Conservation (phyloP, 2,888 invertebrate species). For the Ditylenchus weischeri region DNA sequence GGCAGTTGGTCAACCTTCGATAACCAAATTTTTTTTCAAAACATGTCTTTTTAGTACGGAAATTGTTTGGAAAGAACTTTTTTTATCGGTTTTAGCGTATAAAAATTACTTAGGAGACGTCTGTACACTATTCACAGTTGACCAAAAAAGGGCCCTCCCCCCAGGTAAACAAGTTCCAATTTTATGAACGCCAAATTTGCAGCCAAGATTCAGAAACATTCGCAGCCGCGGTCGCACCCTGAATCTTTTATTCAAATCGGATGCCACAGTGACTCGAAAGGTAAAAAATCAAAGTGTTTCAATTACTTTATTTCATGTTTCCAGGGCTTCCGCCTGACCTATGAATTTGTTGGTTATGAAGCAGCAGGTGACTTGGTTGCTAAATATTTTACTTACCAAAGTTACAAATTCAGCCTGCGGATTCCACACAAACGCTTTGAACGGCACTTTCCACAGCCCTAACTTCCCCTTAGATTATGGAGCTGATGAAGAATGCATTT, state of each 20-base stretch:
- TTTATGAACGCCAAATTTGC: constrained; percentile 10
- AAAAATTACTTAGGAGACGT: too few relatives aligned
- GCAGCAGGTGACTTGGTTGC: not conserved
- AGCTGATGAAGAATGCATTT: constrained; percentile 47
- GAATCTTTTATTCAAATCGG: constrained; percentile 41
- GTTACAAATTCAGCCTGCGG: constrained; percentile 40
- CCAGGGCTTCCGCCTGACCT: constrained; percentile 45
- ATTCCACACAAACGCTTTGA: constrained; percentile 39
- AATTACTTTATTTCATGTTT: too few relatives aligned
- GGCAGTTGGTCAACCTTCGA: too few relatives aligned
- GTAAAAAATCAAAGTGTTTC: too few relatives aligned
- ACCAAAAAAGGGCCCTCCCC: too few relatives aligned
- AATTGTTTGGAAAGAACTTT: too few relatives aligned
- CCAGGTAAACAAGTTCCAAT: too few relatives aligned
- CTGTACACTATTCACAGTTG: too few relatives aligned
- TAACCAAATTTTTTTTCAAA: too few relatives aligned
- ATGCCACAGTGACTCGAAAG: constrained; percentile 29
- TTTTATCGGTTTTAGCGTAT: too few relatives aligned
- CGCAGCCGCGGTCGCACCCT: constrained; percentile 33
- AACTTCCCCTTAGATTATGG: constrained; percentile 42
- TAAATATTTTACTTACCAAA: constrained; percentile 11
- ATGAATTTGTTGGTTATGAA: constrained; percentile 41
- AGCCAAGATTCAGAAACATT: constrained; percentile 31
- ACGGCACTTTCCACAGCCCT: constrained; percentile 45
- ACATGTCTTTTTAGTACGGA: too few relatives aligned